Evolutionary conservation across 2,888 invertebrate genomes (phyloP).

Genomic region (Eulithis prunata): DNA sequence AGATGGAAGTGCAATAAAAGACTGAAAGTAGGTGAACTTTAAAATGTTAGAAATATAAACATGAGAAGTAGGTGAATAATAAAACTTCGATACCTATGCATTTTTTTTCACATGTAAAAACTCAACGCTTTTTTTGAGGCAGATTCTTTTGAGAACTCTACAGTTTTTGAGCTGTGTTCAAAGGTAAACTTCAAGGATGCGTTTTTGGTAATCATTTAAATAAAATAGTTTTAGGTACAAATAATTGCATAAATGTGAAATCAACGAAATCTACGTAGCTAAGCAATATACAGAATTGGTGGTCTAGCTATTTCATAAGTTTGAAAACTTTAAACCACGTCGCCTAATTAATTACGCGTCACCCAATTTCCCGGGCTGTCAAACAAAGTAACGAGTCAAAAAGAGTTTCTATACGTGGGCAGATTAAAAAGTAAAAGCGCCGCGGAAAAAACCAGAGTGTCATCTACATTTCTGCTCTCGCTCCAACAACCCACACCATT

Average conservation of each 20-base stretch:
- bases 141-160: no score
- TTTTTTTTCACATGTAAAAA: no score
- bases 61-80: neutral
- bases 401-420: slow-evolving; percentile 51
- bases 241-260: neutral
- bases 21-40: slow-evolving; percentile 35
- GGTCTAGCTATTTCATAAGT: slow-evolving; percentile 7
- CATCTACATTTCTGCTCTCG: slow-evolving; percentile 29
- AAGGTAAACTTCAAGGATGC: no score
- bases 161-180: no score
- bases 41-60: neutral
- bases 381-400: slow-evolving; percentile 63
- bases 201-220: no score
- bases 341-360: slow-evolving; percentile 68
- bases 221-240: no score
- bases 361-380: slow-evolving; percentile 71
- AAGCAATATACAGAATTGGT: neutral
- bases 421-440: slow-evolving; percentile 42
- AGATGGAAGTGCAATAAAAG: slow-evolving; percentile 18
- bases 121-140: no score
- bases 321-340: slow-evolving; percentile 40
- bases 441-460: neutral
- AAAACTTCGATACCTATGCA: no score
- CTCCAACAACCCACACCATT: slow-evolving; percentile 29
- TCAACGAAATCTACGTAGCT: neutral